These are phyloP conservation scores for Syrmaticus mikado DNA, from an alignment of 2,113 vertebrate genomes.

Conservation along the genomic window DNA sequence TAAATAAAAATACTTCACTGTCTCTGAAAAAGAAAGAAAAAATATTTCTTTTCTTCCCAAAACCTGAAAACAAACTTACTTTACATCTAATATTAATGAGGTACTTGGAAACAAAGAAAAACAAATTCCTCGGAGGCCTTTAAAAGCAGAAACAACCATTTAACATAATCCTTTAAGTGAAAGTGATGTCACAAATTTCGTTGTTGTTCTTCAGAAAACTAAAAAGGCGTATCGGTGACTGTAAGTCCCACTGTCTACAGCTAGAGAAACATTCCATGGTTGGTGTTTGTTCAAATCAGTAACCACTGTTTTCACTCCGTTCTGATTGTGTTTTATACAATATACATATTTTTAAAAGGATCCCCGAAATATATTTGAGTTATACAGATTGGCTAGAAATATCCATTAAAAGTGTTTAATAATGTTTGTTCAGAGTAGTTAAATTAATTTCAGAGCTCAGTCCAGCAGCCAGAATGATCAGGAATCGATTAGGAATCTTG, in stretches of 20 bases:
- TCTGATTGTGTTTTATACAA: not conserved
- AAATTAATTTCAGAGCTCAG: not conserved
- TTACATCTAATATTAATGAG: constrained; percentile 18
- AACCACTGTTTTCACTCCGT: not conserved
- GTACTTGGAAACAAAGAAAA: constrained; percentile 49
- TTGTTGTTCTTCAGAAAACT: constrained; percentile 56
- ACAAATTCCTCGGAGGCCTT: constrained; percentile 18
- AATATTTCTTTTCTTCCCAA: not conserved
- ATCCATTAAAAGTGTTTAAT: not conserved
- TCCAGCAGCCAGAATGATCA: not conserved
- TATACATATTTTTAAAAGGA: not conserved
- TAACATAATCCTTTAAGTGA: constrained; percentile 44
- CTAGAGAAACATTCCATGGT: not conserved
- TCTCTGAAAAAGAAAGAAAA: constrained; percentile 2
- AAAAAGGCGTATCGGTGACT: not conserved
- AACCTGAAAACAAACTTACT: constrained; percentile 2
- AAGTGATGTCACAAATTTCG: constrained; percentile 38
- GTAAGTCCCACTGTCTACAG: not conserved
- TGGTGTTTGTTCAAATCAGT: not conserved
- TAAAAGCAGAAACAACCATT: constrained; percentile 48
- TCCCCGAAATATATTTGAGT: not conserved
- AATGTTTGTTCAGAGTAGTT: not conserved
- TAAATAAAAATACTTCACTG: constrained; percentile 42
- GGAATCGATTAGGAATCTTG: not conserved
- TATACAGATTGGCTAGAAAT: not conserved